Conservation (phyloP, 2,888 invertebrate genomes). For the Lasioglossum zephyrum region DNA sequence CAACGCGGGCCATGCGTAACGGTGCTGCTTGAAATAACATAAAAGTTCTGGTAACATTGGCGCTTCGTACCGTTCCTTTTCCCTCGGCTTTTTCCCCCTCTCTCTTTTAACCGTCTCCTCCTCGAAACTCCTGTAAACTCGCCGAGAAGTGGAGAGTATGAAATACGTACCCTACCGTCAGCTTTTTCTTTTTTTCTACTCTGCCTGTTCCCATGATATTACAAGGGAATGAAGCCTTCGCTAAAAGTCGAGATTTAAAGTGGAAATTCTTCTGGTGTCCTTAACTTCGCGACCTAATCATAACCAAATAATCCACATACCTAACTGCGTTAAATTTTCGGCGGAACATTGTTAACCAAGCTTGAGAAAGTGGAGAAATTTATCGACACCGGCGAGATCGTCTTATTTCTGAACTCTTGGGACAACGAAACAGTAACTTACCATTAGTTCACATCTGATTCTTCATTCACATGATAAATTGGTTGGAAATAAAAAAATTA, state of each 20-base stretch:
- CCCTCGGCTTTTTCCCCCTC: neutral
- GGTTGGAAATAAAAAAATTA: too few relatives aligned
- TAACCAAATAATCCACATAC: conserved; percentile 1
- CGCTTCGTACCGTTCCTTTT: neutral
- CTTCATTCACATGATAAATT: neutral
- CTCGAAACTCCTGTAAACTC: conserved; percentile 19
- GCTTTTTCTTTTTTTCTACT: neutral
- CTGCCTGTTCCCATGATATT: conserved; percentile 1
- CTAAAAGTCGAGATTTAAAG: conserved; percentile 36
- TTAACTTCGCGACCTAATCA: conserved; percentile 1
- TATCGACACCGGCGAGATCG: neutral
- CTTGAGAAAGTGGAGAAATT: neutral
- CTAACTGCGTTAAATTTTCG: conserved; percentile 15
- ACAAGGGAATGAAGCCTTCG: conserved; percentile 8
- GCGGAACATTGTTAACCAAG: neutral
- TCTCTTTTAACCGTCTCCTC: neutral
- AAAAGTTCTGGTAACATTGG: conserved; percentile 11
- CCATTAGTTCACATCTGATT: neutral
- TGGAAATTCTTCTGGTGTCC: conserved; percentile 10
- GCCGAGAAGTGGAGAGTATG: conserved; percentile 22
- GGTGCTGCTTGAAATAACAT: conserved; percentile 4
- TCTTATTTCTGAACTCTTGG: neutral
- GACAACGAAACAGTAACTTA: neutral
- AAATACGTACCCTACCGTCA: neutral
- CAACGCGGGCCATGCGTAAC: conserved; percentile 15